Conservation (phyloP, 30 jellyfish, hydroid and myxozoan species). For the Mastigias papua region DNA sequence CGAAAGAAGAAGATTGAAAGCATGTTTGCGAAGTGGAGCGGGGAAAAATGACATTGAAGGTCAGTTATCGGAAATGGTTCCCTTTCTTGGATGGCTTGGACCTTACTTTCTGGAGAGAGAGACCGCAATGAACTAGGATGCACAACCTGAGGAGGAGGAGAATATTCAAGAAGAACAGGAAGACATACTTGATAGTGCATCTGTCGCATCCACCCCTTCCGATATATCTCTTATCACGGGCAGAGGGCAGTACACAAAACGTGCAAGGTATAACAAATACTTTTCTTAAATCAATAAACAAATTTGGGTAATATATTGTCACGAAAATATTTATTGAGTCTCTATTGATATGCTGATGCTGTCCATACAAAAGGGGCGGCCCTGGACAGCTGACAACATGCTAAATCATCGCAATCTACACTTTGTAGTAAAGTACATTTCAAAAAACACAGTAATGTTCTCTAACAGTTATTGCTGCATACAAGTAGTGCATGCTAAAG, state of each 20-base stretch:
- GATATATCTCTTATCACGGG: too few species aligned
- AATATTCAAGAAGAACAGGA: too few species aligned
- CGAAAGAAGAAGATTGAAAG: not conserved
- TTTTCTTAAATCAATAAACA: not conserved
- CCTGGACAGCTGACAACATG: not conserved
- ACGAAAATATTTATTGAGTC: not conserved
- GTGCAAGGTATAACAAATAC: not conserved
- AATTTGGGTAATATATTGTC: not conserved
- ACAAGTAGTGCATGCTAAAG: too few species aligned
- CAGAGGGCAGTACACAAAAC: not conserved
- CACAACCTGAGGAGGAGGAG: too few species aligned
- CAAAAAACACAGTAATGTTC: too few species aligned
- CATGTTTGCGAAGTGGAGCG: not conserved
- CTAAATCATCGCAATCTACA: not conserved
- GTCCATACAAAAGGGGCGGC: not conserved
- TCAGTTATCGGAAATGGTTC: not conserved
- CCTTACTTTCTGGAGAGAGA: too few species aligned
- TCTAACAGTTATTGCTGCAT: too few species aligned
- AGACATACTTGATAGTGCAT: too few species aligned
- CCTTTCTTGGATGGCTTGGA: too few species aligned
- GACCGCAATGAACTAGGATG: too few species aligned
- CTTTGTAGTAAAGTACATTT: too few species aligned
- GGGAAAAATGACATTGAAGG: not conserved
- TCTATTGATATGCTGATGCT: not conserved
- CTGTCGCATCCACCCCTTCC: too few species aligned